Conservation (phyloP, 1,140 invertebrate species). For the Brachionus manjavacas region DNA sequence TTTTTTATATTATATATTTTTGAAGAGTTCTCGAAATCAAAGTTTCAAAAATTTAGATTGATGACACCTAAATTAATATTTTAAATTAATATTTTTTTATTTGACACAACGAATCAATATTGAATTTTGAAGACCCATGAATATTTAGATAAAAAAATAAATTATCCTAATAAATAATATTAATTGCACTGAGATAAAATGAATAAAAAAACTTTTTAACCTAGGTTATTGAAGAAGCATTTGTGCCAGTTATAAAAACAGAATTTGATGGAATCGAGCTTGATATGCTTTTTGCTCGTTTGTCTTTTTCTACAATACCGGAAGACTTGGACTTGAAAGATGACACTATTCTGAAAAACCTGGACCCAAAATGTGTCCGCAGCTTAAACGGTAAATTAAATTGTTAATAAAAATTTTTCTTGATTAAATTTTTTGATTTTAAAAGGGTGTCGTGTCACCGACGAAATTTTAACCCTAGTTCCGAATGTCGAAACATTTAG, state of each 20-base stretch:
- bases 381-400: constrained; percentile 74
- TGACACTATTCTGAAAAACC: constrained; percentile 84
- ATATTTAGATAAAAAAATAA: too few species aligned
- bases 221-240: constrained; percentile 87
- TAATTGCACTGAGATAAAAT: too few species aligned
- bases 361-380: constrained; percentile 90
- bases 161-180: too few species aligned
- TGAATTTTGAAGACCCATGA: too few species aligned
- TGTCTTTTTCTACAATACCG: constrained; percentile 86
- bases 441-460: constrained; percentile 83
- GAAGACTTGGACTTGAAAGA: constrained; percentile 76
- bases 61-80: too few species aligned
- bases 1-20: too few species aligned
- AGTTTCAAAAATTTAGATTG: too few species aligned
- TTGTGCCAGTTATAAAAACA: constrained; percentile 98
- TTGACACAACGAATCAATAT: too few species aligned
- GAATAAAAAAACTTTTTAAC: too few species aligned
- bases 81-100: too few species aligned
- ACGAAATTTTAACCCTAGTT: constrained; percentile 90
- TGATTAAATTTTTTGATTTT: constrained; percentile 5
- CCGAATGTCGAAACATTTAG: constrained; percentile 91
- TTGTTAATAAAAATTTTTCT: neutral
- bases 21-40: too few species aligned
- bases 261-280: constrained; percentile 97
- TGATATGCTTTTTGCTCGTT: constrained; percentile 90